phyloP scores from a whole-genome alignment of 1,140 invertebrate species.

The Charaxes varanes region DNA sequence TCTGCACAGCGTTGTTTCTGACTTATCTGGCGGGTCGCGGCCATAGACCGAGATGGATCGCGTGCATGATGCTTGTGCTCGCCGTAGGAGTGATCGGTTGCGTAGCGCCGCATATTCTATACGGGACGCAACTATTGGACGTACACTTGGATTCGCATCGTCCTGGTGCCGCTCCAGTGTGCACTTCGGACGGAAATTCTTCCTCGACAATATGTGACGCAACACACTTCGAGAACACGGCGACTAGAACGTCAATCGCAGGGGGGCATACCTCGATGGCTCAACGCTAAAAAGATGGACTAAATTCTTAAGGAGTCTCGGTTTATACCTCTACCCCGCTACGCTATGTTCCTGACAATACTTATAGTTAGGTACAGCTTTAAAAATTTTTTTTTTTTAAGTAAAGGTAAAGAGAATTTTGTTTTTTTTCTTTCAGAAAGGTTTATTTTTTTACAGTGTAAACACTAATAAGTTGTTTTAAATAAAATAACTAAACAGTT shows the following conservation, averaged over 20 bases:
- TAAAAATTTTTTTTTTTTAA: too few relatives aligned
- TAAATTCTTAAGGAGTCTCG: too few relatives aligned
- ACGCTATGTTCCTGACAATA: too few relatives aligned
- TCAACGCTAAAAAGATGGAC: too few relatives aligned
- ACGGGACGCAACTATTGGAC: conserved; percentile 82
- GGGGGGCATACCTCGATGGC: too few relatives aligned
- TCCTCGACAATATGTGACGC: conserved; percentile 38
- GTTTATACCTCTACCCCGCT: too few relatives aligned
- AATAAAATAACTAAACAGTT: too few relatives aligned
- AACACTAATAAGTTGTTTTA: too few relatives aligned
- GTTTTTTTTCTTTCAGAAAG: too few relatives aligned
- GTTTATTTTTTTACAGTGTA: too few relatives aligned
- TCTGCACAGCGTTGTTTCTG: conserved; percentile 89
- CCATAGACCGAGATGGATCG: conserved; percentile 97
- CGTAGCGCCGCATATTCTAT: conserved; percentile 88
- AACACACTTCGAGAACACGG: conserved; percentile 54
- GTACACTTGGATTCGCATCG: conserved; percentile 77
- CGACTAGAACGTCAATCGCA: conserved; percentile 83
- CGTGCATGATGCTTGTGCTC: conserved; percentile 93
- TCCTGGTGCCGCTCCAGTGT: conserved; percentile 58
- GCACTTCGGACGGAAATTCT: conserved; percentile 31
- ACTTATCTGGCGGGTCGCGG: conserved; percentile 96
- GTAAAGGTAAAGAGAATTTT: too few relatives aligned
- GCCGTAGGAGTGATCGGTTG: conserved; percentile 91
- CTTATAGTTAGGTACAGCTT: too few relatives aligned